These are phyloP conservation scores for Pangasianodon gigas DNA, from an alignment of 2,113 vertebrate genomes.

Conservation along the genomic window DNA sequence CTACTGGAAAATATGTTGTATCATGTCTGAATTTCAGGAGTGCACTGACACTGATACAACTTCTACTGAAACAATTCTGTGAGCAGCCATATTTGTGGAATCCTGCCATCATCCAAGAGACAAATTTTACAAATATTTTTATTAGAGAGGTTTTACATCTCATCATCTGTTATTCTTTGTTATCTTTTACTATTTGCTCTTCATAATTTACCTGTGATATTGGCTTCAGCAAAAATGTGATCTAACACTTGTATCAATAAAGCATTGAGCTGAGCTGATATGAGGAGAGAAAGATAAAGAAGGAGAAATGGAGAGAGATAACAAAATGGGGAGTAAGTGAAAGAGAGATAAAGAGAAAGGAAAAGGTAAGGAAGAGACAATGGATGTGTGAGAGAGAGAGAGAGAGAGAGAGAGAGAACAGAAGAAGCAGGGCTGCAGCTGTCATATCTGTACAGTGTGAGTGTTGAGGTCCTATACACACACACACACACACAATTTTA, in stretches of 20 bases:
- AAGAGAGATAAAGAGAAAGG: neutral
- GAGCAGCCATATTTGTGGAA: neutral
- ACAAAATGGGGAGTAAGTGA: neutral
- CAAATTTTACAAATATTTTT: neutral
- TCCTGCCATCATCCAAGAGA: neutral
- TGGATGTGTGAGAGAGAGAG: neutral
- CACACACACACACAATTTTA: neutral
- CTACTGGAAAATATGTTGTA: neutral
- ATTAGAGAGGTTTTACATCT: neutral
- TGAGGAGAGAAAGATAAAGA: neutral
- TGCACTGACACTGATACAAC: neutral
- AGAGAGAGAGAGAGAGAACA: neutral
- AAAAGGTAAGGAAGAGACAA: neutral
- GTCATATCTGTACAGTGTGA: neutral
- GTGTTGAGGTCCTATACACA: neutral
- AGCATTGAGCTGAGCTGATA: neutral
- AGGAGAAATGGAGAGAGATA: constrained; percentile 44
- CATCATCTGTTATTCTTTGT: neutral
- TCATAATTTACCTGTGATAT: neutral
- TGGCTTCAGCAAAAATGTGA: neutral
- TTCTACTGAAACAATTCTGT: neutral
- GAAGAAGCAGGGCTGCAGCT: neutral
- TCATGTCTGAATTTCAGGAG: neutral
- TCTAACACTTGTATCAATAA: neutral
- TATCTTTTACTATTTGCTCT: neutral